Evolutionary conservation across 1,140 invertebrate species (phyloP), one percentile per base, ranked within the genome.

Genomic region (Homarus americanus): DNA sequence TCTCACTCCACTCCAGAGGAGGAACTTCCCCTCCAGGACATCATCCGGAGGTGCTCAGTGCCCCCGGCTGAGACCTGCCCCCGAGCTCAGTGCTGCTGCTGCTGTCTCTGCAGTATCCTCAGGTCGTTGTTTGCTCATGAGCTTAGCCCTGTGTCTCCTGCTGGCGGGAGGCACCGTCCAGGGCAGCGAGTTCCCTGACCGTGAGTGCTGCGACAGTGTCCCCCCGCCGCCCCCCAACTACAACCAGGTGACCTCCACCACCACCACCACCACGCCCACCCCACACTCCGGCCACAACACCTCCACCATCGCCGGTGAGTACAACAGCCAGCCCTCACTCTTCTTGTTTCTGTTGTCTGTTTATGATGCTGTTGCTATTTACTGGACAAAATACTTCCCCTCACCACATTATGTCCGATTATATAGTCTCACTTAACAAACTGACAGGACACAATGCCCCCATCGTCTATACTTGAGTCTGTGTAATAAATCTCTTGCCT

Each of bases 171-270:
- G 63, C 32, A 73, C 73, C 0, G 53, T 24, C n/a, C 32, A 32
- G 0, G 91, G 90, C 3, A 93, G 92, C 41, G 92, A 93, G 79
- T 92, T 93, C 63, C 92, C 92, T 5, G 92, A 90, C 82, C 63
- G 92, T 28, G 92, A 93, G 78, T 93, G 92, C 78, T 93, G 92
- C 41, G 92, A 93, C 58, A 93, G 92, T 53, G 91, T 93, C 1
- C 92, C 92, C 0, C 92, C 92, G 0, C 92, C 92, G 9, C 91
- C 92, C 5, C 92, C 92, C 0, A 72, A 91, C 82, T 93, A 93
- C 87, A 91, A 93, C 82, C 91, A 91, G 36, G 90, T 87, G 44
- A 93, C 86, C 49, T 93, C 92, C 38, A 93, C 92, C 80, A 93
- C 92, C 28, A 93, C 92, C 12, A 91, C 92, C 44, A 93, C 92